Conservation (phyloP, 53 echinoderm and acorn worm genomes). For the Zoroaster sp. region DNA sequence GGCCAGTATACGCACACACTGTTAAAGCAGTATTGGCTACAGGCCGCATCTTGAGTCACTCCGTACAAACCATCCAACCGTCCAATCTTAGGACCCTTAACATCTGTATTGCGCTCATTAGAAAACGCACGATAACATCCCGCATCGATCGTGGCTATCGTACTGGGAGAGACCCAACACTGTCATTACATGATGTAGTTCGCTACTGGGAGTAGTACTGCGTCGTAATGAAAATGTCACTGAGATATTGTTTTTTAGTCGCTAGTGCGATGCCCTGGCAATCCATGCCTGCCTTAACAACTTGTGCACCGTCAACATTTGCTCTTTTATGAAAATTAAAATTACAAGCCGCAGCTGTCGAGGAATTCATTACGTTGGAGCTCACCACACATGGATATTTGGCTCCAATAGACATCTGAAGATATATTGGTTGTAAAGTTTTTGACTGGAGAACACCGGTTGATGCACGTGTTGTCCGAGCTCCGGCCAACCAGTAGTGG, state of each 20-base stretch:
- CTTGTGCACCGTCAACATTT: slow-evolving; percentile 19
- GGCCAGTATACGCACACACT: not conserved
- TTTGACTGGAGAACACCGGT: not conserved
- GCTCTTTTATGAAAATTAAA: slow-evolving; percentile 6
- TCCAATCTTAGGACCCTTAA: not conserved
- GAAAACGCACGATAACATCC: slow-evolving; percentile 5
- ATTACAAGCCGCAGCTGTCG: slow-evolving; percentile 19
- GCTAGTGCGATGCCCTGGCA: not conserved
- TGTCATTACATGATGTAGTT: not conserved
- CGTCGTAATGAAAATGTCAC: slow-evolving; percentile 1
- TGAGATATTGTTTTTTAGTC: not conserved
- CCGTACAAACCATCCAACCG: not conserved
- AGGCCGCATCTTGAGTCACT: not conserved
- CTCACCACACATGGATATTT: not conserved
- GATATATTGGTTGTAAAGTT: not conserved
- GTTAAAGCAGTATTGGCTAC: not conserved
- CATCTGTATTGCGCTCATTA: slow-evolving; percentile 9
- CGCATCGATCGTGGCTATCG: slow-evolving; percentile 7
- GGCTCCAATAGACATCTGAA: not conserved
- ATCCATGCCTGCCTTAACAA: not conserved
- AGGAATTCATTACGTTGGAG: slow-evolving; percentile 20
- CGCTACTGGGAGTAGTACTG: not conserved
- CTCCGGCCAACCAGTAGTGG: not conserved
- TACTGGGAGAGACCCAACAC: not conserved
- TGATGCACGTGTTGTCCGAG: not conserved